These are phyloP conservation scores for Elanoides forficatus DNA, from an alignment of 2,113 vertebrate genomes.

Conservation along the genomic window DNA sequence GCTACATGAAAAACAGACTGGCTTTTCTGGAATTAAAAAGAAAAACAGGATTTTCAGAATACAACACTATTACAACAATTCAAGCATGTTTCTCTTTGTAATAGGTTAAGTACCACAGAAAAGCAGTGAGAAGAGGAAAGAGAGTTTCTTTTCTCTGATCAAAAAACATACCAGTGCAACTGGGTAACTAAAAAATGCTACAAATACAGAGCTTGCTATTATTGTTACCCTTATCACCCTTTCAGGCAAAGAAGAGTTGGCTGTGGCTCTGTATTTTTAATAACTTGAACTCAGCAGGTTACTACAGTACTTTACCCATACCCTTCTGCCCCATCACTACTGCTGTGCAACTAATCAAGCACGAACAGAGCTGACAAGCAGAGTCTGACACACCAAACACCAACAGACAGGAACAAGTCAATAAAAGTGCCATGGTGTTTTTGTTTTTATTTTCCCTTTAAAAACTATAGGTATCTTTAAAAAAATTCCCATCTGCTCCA, in stretches of 20 bases:
- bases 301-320: not conserved
- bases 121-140: not conserved
- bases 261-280: not conserved
- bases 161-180: not conserved
- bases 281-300: not conserved
- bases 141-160: not conserved
- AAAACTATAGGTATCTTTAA: not conserved
- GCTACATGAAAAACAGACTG: not conserved
- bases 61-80: not conserved
- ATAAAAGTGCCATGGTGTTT: fast-evolving
- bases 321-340: not conserved
- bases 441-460: not conserved
- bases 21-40: not conserved
- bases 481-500: not conserved
- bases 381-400: not conserved
- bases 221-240: not conserved
- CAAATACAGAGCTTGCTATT: not conserved
- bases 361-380: not conserved
- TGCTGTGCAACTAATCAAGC: not conserved
- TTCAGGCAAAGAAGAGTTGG: not conserved
- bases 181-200: not conserved
- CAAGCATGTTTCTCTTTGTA: not conserved
- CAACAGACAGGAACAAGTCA: not conserved
- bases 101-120: not conserved
- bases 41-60: not conserved